Evolutionary conservation across 2,797 vertebrate genomes (phyloP), one percentile per base, ranked within the genome.

Genomic region (Philypnodon macrostomus): DNA sequence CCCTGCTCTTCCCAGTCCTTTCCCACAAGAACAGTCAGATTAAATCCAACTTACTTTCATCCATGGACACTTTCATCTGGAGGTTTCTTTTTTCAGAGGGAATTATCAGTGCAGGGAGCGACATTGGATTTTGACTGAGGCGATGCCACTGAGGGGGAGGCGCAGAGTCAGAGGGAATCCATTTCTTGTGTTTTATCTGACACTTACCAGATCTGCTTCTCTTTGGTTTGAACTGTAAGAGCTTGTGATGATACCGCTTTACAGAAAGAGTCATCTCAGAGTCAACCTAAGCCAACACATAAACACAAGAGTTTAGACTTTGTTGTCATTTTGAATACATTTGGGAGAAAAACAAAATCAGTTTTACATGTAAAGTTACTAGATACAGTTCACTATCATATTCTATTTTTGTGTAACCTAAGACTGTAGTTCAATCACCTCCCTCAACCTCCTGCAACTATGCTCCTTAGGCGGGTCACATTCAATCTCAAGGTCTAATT

Each of bases 21-120:
- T 47, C 50, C 13, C 86, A 24, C 21, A 21, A 47, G 36, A 70
- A 58, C 38, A 91, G 87, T 79, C 91, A 81, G 77, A 80, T 95
- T 93, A 93, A 93, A 95, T 94, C 90, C 91, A 91, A 93, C 88
- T 93, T 92, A 90, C 92, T 94, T 95, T 96, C 92, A 95, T 95
- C 93, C 93, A 88, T 92, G 92, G 92, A 88, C 85, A 90, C 93
- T 96, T 95, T 98, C 93, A 95, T 95, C 93, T 93, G 83, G 88
- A 4, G 32, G 9, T 32, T 21, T 89, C 88, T 88, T 4, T 13
- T 91, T 91, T 92, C 91, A 91, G 88, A 91, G 85, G 90, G 93
- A 93, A 94, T 95, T 94, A 97, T 95, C 93, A 92, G 91, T 79
- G 71, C 82, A 70, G 84, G 86, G 89, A 88, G 93, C 91, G 87